Conservation (phyloP, 2,888 invertebrate genomes). For the Emmelina monodactyla region DNA sequence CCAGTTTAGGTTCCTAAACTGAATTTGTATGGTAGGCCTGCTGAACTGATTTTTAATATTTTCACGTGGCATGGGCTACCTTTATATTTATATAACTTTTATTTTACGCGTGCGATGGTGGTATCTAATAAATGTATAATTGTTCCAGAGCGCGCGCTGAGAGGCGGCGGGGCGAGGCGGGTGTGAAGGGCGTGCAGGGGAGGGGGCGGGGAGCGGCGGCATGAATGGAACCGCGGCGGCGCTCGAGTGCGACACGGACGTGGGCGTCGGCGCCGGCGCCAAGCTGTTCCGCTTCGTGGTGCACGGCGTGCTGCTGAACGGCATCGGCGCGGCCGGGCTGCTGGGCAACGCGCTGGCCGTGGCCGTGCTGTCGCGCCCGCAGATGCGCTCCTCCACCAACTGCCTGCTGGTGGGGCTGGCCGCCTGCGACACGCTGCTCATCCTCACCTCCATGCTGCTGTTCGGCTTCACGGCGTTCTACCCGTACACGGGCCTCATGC, state of each 20-base stretch:
- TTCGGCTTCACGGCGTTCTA: constrained; percentile 89
- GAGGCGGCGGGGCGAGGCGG: too few relatives aligned
- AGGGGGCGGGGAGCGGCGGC: constrained; percentile 20
- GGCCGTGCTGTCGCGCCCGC: constrained; percentile 88
- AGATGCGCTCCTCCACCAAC: constrained; percentile 96
- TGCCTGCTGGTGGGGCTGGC: constrained; percentile 93
- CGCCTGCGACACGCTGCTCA: constrained; percentile 90
- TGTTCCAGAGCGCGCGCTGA: too few relatives aligned
- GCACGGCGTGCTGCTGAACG: constrained; percentile 82
- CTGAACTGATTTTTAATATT: too few relatives aligned
- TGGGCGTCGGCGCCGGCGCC: constrained; percentile 45
- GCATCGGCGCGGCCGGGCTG: constrained; percentile 83
- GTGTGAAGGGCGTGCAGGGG: constrained; percentile 20
- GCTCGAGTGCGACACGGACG: constrained; percentile 42
- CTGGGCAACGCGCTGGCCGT: constrained; percentile 91
- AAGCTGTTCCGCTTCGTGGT: constrained; percentile 80
- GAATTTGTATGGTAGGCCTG: too few relatives aligned
- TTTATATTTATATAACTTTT: too few relatives aligned
- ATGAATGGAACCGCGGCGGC: constrained; percentile 25
- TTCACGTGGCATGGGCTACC: too few relatives aligned
- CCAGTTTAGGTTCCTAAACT: too few relatives aligned
- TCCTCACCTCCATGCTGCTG: constrained; percentile 83
- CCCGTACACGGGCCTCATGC: constrained; percentile 80
- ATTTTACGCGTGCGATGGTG: too few relatives aligned
- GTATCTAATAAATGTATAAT: too few relatives aligned